Evolutionary conservation across 2,113 vertebrate genomes (phyloP), one percentile per base, ranked within the genome.

Genomic region (Engystomops pustulosus): DNA sequence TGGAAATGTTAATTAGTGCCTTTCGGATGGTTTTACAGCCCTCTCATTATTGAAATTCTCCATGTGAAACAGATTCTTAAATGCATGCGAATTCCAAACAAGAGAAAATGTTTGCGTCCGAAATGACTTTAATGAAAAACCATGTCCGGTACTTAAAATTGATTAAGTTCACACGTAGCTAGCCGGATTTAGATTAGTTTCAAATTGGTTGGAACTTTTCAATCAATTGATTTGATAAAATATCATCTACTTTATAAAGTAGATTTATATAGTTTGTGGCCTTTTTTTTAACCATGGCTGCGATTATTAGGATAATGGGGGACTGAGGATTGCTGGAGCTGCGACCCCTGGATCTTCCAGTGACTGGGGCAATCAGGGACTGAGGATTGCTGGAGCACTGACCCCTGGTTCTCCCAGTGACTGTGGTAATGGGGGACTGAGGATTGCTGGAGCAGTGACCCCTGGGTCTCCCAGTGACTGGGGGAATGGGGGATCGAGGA

Each of bases 101-200:
- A 55, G 74, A 55, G 74, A 18, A 55, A 58, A 77, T 77, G 74
- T 77, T 77, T 77, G 74, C 30, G 51, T 77, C 49, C 49, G 38
- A 36, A 38, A 58, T n/a, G 74, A 38, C 74, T 77, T 55, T 77
- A 77, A 77, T 77, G 74, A 77, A 77, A 55, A 55, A 77, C 51
- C 51, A 34, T 8, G 49, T 10, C 49, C 38, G 72, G 74, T 77
- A 23, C 32, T 77, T 34, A 58, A 55, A 23, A 77, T 58, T 77
- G 74, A 77, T 77, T 77, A 32, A 77, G 74, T 55, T 77, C 74
- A 36, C 74, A 20, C 20, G 74, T 32, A 34, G 34, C 49, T 32
- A 38, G 74, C 49, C 12, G 17, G 49, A 53, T 77, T 15, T 77
- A 77, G 30, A 77, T 36, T 36, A 58, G 17, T n/a, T 18, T 14